Conservation (phyloP, 2,797 vertebrate genomes). For the Odontamblyopus rebecca region DNA sequence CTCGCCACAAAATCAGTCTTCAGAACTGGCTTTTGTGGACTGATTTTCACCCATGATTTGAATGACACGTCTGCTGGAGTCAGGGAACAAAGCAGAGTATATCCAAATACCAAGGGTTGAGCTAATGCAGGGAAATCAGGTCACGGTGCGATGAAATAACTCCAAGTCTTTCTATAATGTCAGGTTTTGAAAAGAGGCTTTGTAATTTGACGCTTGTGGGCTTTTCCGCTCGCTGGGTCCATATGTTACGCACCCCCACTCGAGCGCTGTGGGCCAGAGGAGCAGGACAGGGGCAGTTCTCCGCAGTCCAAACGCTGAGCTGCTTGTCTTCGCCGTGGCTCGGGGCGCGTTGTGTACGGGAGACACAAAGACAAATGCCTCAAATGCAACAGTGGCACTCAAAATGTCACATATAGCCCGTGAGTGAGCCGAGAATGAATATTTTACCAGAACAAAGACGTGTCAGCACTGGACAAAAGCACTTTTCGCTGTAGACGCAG, state of each 20-base stretch:
- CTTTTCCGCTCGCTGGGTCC: conserved; percentile 69
- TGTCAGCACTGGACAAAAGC: not conserved
- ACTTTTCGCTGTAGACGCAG: not conserved
- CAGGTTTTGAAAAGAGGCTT: conserved; percentile 22
- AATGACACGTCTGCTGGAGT: not conserved
- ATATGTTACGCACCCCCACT: conserved; percentile 73
- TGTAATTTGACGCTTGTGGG: conserved; percentile 42
- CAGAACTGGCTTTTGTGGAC: conserved; percentile 14
- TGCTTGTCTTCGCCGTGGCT: conserved; percentile 56
- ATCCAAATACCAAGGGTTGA: conserved; percentile 9
- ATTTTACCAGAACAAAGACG: not conserved
- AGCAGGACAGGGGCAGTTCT: conserved; percentile 55
- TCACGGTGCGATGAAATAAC: not conserved
- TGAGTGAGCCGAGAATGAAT: not conserved
- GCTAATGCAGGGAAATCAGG: conserved; percentile 9
- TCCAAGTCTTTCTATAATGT: conserved; percentile 8
- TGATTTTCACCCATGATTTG: conserved; percentile 23
- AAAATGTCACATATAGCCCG: conserved; percentile 16
- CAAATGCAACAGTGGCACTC: conserved; percentile 11
- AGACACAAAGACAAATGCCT: conserved; percentile 30
- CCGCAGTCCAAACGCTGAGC: conserved; percentile 45
- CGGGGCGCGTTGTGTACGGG: conserved; percentile 44
- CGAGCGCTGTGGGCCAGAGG: conserved; percentile 61
- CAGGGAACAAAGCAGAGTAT: conserved; percentile 2
- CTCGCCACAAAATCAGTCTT: conserved; percentile 23